Base-by-base conservation (phyloP, 2,888 invertebrate genomes). In the Lumbricus terrestris region DNA sequence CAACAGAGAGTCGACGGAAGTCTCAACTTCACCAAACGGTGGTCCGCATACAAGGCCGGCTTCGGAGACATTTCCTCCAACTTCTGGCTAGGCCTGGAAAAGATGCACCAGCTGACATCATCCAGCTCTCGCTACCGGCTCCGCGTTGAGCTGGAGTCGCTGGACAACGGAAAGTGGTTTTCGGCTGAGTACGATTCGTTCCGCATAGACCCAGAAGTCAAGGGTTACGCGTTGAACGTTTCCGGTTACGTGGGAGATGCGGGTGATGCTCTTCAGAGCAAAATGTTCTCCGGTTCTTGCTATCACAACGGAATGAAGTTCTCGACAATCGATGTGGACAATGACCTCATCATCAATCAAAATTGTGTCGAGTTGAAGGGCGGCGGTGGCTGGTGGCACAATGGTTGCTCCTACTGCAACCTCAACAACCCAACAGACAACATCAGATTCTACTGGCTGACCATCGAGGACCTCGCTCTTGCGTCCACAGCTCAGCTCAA, bases 41-140 rank as follows among this genome's bases (percentile, higher is more conserved):
- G 89, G 89, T 33, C 33, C 15, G 89, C 35, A 11, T 89, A 89
- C 82, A 89, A 82, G 82, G 34, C 37, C 40, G 89, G 89, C n/a
- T 83, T 89, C n/a, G 89, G 89, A 23, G 33, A n/a, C 40, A 82
- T 33, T 34, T n/a, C 38, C 82, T 38, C 1, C 11, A 89, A 89
- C 82, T 89, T 89, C 16, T 89, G 89, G 89, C 83, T 89, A 1
- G 89, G 89, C 47, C 82, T 89, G 82, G 89, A 89, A 69, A 89
- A 40, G 33, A 83, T 89, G 89, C 82, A 89, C 37, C 89, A 89
- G 82, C 82, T 89, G 37, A 82, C 82, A 40, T n/a, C n/a, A n/a
- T 37, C 34, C 83, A 89, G 38, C 34, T 6, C 82, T 37, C 82
- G 40, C 29, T 89, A 40, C 82, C 89, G 40, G 20, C 89, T 89